Evolutionary conservation across 2,888 invertebrate species (phyloP), one percentile per base, ranked within the genome.

Genomic region (Macropis europaea): DNA sequence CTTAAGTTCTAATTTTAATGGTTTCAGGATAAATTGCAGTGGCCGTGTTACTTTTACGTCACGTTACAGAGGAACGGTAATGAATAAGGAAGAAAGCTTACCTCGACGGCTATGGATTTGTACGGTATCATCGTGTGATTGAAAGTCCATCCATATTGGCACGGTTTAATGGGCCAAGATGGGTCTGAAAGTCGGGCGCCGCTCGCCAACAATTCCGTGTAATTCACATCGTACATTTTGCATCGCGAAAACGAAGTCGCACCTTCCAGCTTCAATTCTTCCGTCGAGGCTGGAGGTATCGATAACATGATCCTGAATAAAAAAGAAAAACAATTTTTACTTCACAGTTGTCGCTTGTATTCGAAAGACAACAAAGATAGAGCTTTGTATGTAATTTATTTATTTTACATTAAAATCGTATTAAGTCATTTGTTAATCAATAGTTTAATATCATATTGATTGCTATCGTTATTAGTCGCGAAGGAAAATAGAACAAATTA

Each of bases 21-120:
- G n/a, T n/a, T n/a, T n/a, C n/a, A n/a, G n/a, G n/a, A n/a, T n/a
- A n/a, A n/a, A n/a, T n/a, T n/a, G n/a, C n/a, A 28, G 38, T 30
- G 30, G 19, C 34, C 34, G 43, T 36, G 32, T 43, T 61, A 45
- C 15, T 32, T 32, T 50, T 5, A 13, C 17, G 30, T 17, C n/a
- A 2, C 6, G 5, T 48, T 22, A 22, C 2, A 24, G 9, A 9
- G 13, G 9, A 22, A 11, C 5, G 5, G 9, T 28, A 45, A n/a
- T 9, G 4, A 30, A 4, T n/a, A n/a, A n/a, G n/a, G n/a, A n/a
- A 15, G 38, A 11, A 24, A 11, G 42, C 86, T 87, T 89, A 96
- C 96, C 92, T 97, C 95, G 0, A 96, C 95, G 24, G 97, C 96
- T 47, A 97, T 95, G 3, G 97, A 97, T 6, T 93, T 91, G 84